Base-by-base conservation (phyloP, 2,888 invertebrate genomes). In the Frankliniella intonsa region DNA sequence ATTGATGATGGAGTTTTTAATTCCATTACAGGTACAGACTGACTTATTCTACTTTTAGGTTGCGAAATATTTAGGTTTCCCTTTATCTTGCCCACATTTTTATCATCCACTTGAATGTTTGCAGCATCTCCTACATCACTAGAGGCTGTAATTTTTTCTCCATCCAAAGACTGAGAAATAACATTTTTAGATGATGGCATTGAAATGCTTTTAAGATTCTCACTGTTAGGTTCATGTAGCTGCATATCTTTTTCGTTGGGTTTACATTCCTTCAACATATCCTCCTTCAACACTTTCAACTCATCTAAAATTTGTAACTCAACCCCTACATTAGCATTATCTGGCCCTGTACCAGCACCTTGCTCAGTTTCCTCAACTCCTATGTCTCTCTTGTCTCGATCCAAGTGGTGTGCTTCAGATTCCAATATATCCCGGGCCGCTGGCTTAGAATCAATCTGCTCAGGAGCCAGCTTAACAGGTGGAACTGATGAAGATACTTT, bases 1-100 rank as follows among this genome's bases (percentile, higher is more conserved):
- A 76, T 76, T 22, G 69, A 76, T n/a, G 69, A 76, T 76, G 69
- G 69, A 25, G 69, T 76, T 76, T 76, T 76, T 22, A 76, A 25
- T 25, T 76, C 69, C 25, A 76, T 22, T 11, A 25, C 25, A 76
- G 69, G 69, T 25, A 38, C 38, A 38, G 38, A 38, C 38, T 38
- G 38, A 38, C 38, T 38, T 38, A 38, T 38, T 38, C 38, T 38
- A 38, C 38, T 38, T 38, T 38, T 38, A 38, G 38, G 38, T 5
- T 38, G 38, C 38, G 38, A 5, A 38, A 38, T 38, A 38, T 38
- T 38, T 38, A 38, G 38, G 38, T 38, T 38, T 38, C 38, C 38
- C 38, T 38, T 38, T 38, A 38, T 38, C 38, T 38, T 38, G 38
- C 38, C 55, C 55, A 55, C 55, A 19, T 55, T 55, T 19, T 55